Evolutionary conservation across 2,888 invertebrate species (phyloP), one percentile per base, ranked within the genome.

Genomic region (Hoplodrina blanda): DNA sequence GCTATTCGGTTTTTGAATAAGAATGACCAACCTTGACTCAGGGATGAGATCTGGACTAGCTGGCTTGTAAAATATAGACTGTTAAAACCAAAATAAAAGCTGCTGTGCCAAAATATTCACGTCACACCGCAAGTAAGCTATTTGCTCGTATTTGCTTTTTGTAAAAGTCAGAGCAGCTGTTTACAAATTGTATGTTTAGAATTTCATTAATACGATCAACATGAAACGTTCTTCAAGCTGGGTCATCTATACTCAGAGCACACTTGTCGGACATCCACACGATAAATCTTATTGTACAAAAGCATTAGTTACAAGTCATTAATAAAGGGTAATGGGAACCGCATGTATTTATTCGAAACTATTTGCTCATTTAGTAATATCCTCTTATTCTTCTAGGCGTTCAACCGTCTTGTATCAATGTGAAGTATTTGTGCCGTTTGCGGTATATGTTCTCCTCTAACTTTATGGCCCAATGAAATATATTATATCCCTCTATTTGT

Each of bases 401-500:
- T 25, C 20, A 41, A 64, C 50, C 25, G 62, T 57, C 19, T 65
- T 30, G 37, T 41, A 52, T 19, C 19, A 44, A 19, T 11, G 46
- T 17, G 53, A 25, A 4, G 50, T 20, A n/a, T 63, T 61, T 61
- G 13, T 41, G 50, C 20, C n/a, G 1, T 44, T 10, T 20, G 55
- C 80, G 88, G 85, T 83, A 75, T 81, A 82, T 87, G 89, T 88
- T 87, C 84, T 84, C 76, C 64, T 86, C 85, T 88, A 84, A 91
- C 92, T 93, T 94, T 93, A 94, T 91, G 86, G 87, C 76, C 86
- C 87, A 91, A 92, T 94, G 93, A 95, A 95, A 94, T 92, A 91
- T 91, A 93, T 92, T 92, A 90, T 91, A 94, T 92, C 84, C 90
- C 90, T 90, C 91, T 94, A 94, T 95, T 94, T 93, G 90, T 91